Evolutionary conservation across 2,888 invertebrate genomes (phyloP).

Genomic region (Drosophila meridionalis): DNA sequence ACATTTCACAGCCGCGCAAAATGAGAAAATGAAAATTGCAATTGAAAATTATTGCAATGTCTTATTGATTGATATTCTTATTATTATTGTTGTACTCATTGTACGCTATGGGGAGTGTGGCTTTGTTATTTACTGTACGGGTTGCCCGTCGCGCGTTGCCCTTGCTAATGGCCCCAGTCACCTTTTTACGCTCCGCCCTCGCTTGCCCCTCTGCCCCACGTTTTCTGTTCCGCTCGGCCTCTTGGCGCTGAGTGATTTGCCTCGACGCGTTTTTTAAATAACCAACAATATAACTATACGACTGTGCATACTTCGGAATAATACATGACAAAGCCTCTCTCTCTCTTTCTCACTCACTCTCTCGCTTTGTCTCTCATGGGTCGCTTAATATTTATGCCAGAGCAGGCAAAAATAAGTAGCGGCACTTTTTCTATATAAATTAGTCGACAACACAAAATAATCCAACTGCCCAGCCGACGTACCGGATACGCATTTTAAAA

Average conservation of each 20-base stretch:
- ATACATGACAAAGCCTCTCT: constrained; percentile 43
- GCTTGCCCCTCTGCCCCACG: background rate
- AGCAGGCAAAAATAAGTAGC: constrained; percentile 46
- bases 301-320: constrained; percentile 41
- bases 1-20: constrained; percentile 22
- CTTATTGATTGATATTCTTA: constrained; percentile 35
- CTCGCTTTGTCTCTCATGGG: constrained; percentile 11
- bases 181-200: constrained; percentile 7
- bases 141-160: constrained; percentile 25
- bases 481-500: constrained; percentile 75
- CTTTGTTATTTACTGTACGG: constrained; percentile 6
- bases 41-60: constrained; percentile 32
- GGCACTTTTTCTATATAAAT: constrained; percentile 55
- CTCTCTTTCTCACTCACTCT: background rate
- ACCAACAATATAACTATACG: constrained; percentile 50
- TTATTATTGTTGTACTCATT: background rate
- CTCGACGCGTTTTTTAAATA: constrained; percentile 65
- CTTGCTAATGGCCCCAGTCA: constrained; percentile 32
- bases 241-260: constrained; percentile 67
- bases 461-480: constrained; percentile 60
- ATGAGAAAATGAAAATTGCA: constrained; percentile 25
- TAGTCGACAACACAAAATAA: constrained; percentile 57
- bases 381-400: constrained; percentile 47
- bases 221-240: constrained; percentile 42
- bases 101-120: background rate